Evolutionary conservation across 2,888 invertebrate species (phyloP).

Genomic region (Pasiphila rectangulata): DNA sequence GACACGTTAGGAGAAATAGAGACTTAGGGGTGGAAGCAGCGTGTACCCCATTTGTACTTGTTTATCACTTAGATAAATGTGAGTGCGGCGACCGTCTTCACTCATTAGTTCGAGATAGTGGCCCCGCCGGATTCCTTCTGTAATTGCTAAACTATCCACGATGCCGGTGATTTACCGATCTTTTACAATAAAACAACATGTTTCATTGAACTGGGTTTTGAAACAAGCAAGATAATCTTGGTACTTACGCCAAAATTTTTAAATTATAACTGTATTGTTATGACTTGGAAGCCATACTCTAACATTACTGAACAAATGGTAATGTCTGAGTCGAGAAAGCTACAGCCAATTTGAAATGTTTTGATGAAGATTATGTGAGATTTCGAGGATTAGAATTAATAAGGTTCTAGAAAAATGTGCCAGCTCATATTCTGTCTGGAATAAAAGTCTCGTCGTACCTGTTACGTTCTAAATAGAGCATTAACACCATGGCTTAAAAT

Average conservation of each 20-base stretch:
- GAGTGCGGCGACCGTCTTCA: conserved; percentile 58
- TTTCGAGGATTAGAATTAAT: not conserved
- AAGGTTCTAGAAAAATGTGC: not conserved
- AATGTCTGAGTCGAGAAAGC: too few relatives aligned
- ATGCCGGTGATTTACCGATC: conserved; percentile 55
- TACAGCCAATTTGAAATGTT: too few relatives aligned
- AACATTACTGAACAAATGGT: too few relatives aligned
- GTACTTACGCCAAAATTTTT: too few relatives aligned
- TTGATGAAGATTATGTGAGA: too few relatives aligned
- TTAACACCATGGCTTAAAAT: conserved; percentile 21
- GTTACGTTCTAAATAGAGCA: conserved; percentile 19
- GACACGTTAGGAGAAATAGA: conserved; percentile 66
- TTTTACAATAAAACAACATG: conserved; percentile 37
- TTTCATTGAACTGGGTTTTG: too few relatives aligned
- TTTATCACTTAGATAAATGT: conserved; percentile 73
- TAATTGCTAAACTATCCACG: conserved; percentile 68
- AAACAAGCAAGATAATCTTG: too few relatives aligned
- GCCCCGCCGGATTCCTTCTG: conserved; percentile 54
- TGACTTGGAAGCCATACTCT: too few relatives aligned
- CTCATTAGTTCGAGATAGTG: conserved; percentile 71
- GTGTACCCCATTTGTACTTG: conserved; percentile 74
- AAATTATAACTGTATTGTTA: too few relatives aligned
- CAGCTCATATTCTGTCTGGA: not conserved
- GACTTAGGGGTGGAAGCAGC: conserved; percentile 61
- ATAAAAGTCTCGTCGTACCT: conserved; percentile 18